Percentiles rank a stretch among this genome's conserved stretches.
These are phyloP conservation scores for Balaenoptera acutorostrata DNA, from an alignment of 2,113 vertebrate species.

Conservation along the genomic window DNA sequence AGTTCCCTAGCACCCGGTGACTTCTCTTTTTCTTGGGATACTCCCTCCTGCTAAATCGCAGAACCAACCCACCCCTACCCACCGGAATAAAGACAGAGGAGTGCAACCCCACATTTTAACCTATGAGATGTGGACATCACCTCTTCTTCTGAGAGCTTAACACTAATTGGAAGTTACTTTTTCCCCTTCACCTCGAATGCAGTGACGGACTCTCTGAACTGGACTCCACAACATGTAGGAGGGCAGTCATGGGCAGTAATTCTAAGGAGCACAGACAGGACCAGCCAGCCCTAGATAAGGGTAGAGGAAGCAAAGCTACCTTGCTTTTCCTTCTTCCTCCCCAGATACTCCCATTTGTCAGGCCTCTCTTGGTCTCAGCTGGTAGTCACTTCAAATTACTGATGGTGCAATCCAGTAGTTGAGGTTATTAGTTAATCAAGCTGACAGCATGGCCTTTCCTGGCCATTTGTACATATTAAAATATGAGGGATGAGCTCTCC, in stretches of 20 bases:
- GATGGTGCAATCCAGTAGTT: not conserved
- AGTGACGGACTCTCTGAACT: not conserved
- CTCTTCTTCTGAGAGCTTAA: not conserved
- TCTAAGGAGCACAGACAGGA: not conserved
- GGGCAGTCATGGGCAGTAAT: not conserved
- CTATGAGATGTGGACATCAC: not conserved
- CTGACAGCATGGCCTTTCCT: not conserved
- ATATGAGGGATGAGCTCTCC: not conserved
- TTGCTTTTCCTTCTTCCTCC: not conserved
- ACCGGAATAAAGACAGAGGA: not conserved
- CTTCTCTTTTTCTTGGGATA: constrained; percentile 31
- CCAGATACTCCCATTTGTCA: not conserved
- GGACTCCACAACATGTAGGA: not conserved
- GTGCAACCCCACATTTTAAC: not conserved
- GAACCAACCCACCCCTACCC: not conserved
- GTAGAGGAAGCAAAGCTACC: not conserved
- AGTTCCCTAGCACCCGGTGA: constrained; percentile 1
- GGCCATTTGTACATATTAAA: not conserved
- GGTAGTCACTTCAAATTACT: not conserved
- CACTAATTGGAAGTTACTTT: not conserved
- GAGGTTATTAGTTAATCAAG: not conserved
- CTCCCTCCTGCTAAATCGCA: constrained; percentile 4
- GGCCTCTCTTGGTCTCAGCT: not conserved
- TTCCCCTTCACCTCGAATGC: not conserved
- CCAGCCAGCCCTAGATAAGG: not conserved